phyloP scores from a whole-genome alignment of 2,797 vertebrate species.

The Sebastes taczanowskii region DNA sequence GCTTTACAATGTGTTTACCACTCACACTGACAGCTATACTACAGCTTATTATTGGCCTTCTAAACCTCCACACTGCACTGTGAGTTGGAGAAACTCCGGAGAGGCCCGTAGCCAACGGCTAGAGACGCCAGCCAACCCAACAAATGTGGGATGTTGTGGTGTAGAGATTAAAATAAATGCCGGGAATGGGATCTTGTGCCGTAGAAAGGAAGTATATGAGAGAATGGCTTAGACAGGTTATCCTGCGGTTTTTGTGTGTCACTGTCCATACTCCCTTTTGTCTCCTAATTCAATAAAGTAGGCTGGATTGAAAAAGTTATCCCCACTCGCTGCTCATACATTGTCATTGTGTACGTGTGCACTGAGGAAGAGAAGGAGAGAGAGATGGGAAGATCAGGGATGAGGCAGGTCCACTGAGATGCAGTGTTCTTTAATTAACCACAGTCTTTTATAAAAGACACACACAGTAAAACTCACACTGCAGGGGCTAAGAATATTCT shows the following conservation, averaged over 20 bases:
- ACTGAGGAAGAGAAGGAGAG: constrained; percentile 10
- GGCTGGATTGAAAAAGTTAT: constrained; percentile 49
- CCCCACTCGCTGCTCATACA: constrained; percentile 37
- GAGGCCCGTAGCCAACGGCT: constrained; percentile 61
- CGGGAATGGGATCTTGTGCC: constrained; percentile 13
- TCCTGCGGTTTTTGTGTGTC: constrained; percentile 42
- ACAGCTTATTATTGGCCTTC: constrained; percentile 75
- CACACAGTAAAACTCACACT: constrained; percentile 49
- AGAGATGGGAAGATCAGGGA: constrained; percentile 63
- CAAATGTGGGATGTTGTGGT: constrained; percentile 39
- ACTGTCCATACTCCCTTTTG: constrained; percentile 37
- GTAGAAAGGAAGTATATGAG: constrained; percentile 17
- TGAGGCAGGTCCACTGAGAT: constrained; percentile 74
- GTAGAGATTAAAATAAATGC: constrained; percentile 54
- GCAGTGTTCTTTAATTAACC: constrained; percentile 76
- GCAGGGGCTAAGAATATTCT: constrained; percentile 62
- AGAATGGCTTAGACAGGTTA: constrained; percentile 45
- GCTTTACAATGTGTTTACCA: constrained; percentile 80
- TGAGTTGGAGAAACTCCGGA: constrained; percentile 66
- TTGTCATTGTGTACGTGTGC: constrained; percentile 48
- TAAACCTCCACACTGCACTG: constrained; percentile 64
- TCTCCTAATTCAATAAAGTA: constrained; percentile 55
- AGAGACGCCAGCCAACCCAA: constrained; percentile 35
- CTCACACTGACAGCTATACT: constrained; percentile 73
- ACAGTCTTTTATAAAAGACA: constrained; percentile 63